A percentile compares a stretch with the other conserved stretches of the same genome.
phyloP scores from a whole-genome alignment of 1,140 invertebrate genomes.

The Caenorhabditis brenneri region DNA sequence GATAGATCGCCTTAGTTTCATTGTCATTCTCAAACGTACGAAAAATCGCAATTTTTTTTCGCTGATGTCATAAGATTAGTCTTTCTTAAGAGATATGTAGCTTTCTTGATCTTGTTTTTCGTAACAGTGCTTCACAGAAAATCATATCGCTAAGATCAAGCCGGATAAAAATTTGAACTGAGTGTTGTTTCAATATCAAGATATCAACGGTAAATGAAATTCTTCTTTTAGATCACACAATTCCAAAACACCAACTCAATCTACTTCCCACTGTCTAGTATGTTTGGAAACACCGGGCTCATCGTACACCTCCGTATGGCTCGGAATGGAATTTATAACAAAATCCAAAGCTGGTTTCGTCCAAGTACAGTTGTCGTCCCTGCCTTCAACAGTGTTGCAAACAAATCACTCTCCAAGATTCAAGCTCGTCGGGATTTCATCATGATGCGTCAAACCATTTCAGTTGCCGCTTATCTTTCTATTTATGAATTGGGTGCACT shows the following conservation, averaged over 20 bases:
- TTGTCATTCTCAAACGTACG: no score
- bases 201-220: no score
- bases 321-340: background rate
- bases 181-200: no score
- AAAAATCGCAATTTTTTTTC: no score
- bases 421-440: background rate
- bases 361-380: background rate
- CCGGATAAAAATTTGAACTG: no score
- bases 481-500: slow-evolving; percentile 1
- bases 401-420: background rate
- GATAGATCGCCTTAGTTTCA: no score
- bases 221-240: background rate
- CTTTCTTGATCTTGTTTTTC: no score
- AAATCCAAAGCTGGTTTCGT: background rate
- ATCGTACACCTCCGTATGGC: background rate
- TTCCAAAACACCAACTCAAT: background rate
- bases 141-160: no score
- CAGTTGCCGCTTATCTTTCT: background rate
- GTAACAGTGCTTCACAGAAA: no score
- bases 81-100: no score
- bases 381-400: background rate
- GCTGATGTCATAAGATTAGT: no score
- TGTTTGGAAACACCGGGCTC: background rate
- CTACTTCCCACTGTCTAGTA: background rate
- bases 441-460: background rate